A percentile compares a stretch with the other conserved stretches of the same genome.
Conservation (phyloP, 2,113 vertebrate species). For the Merops nubicus region DNA sequence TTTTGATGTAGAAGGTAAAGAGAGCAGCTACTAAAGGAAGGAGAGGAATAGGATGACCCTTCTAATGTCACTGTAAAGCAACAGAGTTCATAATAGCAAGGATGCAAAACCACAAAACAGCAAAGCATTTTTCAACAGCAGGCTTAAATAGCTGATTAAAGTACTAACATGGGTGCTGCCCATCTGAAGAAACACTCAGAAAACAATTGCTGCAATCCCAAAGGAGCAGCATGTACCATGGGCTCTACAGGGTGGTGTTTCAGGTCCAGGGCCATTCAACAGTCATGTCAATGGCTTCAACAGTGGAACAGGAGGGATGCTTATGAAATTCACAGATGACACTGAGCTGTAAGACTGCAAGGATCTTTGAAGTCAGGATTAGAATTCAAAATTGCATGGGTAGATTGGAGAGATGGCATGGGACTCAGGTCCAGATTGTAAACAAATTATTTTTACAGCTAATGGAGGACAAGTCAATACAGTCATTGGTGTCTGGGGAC, state of each 20-base stretch:
- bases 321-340: background rate
- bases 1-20: background rate
- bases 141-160: conserved; percentile 13
- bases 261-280: background rate
- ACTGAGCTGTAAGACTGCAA: background rate
- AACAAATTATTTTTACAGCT: conserved; percentile 23
- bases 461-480: conserved; percentile 8
- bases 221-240: background rate
- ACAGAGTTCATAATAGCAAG: background rate
- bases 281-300: background rate
- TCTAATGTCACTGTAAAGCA: background rate
- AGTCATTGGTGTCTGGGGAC: background rate
- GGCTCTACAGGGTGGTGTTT: background rate
- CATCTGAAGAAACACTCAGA: background rate
- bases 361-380: background rate
- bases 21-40: background rate
- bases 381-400: background rate
- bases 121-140: conserved; percentile 36
- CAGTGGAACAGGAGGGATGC: background rate
- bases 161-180: background rate
- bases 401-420: background rate
- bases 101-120: conserved; percentile 24
- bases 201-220: background rate
- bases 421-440: background rate
- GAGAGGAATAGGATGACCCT: background rate